These are phyloP conservation scores for Grammomys surdaster DNA, from an alignment of 2,113 vertebrate genomes.

Conservation along the genomic window DNA sequence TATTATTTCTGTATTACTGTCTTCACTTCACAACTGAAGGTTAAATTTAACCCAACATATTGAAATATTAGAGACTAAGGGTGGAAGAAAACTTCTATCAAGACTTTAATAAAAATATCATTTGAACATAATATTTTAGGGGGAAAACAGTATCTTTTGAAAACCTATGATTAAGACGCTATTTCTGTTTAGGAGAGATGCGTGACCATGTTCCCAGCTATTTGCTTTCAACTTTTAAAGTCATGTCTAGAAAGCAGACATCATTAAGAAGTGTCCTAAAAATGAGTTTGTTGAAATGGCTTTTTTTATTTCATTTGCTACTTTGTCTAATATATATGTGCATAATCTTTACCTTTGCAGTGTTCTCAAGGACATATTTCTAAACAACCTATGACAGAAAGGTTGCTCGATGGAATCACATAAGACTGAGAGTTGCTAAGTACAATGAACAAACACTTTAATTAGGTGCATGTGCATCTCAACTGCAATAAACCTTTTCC, in stretches of 20 bases:
- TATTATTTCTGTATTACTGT: constrained; percentile 13
- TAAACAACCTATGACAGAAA: background rate
- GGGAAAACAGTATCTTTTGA: background rate
- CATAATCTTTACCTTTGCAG: background rate
- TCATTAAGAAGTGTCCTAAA: background rate
- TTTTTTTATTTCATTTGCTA: constrained; percentile 17
- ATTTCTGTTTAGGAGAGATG: background rate
- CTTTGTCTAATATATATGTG: background rate
- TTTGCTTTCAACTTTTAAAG: background rate
- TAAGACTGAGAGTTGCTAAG: background rate
- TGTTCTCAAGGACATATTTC: background rate
- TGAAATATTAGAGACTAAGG: constrained; percentile 1
- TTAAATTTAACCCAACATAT: constrained; percentile 33
- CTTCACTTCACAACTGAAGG: background rate
- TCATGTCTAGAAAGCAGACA: background rate
- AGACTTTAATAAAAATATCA: background rate
- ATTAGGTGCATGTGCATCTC: background rate
- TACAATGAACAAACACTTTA: background rate
- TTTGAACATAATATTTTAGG: constrained; percentile 6
- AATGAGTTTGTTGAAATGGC: background rate
- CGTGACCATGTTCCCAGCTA: background rate
- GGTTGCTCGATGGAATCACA: background rate
- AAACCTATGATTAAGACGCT: background rate
- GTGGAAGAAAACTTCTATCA: background rate
- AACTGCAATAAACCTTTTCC: background rate